Evolutionary conservation across 2,888 invertebrate species (phyloP).

Genomic region (Amphiduros pacificus): DNA sequence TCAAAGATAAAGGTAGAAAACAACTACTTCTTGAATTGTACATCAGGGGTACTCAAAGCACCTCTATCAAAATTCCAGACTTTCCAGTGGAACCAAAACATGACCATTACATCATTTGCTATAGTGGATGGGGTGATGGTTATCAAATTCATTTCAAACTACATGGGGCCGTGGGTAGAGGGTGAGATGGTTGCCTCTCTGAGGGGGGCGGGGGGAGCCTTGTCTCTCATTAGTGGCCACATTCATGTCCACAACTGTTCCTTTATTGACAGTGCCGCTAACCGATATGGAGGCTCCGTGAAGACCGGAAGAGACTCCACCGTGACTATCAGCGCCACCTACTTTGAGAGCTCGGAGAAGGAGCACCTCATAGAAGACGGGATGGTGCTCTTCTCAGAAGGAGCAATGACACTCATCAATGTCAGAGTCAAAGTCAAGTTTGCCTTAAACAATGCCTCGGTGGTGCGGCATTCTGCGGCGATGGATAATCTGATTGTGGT

Average conservation of each 20-base stretch:
- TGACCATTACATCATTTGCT: no score
- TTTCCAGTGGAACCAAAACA: no score
- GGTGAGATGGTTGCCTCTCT: no score
- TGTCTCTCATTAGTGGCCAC: not conserved
- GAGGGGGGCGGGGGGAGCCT: conserved; percentile 1
- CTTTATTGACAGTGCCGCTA: not conserved
- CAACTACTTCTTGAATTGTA: no score
- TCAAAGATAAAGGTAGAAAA: not conserved
- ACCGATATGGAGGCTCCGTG: not conserved
- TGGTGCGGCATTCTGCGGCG: not conserved
- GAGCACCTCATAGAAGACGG: conserved; percentile 1
- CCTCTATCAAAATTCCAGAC: no score
- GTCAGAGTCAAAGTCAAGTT: no score
- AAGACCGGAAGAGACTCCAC: not conserved
- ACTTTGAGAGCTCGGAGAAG: not conserved
- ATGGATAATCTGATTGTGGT: not conserved
- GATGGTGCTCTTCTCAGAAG: not conserved
- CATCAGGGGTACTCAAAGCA: no score
- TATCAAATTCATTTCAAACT: no score
- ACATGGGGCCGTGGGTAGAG: no score
- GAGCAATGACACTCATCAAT: no score
- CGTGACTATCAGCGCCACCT: not conserved
- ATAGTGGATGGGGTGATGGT: not conserved
- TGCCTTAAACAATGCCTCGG: no score
- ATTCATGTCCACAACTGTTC: not conserved